Conservation (phyloP, 2,113 vertebrate species). For the Zingel zingel region DNA sequence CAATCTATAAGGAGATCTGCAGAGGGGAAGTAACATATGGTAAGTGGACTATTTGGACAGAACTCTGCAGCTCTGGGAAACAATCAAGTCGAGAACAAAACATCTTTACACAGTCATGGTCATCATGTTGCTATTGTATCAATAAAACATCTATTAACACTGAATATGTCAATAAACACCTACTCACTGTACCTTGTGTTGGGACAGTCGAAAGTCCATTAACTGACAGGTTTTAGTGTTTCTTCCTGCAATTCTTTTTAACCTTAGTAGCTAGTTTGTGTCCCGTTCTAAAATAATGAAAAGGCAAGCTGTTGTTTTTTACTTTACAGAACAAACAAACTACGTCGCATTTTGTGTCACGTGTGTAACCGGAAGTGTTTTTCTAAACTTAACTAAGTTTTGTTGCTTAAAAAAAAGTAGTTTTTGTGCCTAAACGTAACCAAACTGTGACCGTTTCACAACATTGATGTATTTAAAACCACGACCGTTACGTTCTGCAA, state of each 20-base stretch:
- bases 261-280: neutral
- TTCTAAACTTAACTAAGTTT: no score
- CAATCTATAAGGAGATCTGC: neutral
- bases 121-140: neutral
- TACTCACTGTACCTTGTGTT: neutral
- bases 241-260: neutral
- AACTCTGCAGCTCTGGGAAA: slow-evolving; percentile 1
- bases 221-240: neutral
- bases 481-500: no score
- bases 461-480: no score
- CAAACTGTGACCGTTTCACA: no score
- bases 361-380: no score
- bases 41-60: neutral
- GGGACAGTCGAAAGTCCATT: neutral
- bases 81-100: neutral
- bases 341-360: no score
- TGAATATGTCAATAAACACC: slow-evolving; percentile 1
- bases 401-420: no score
- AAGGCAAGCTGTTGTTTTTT: no score
- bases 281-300: no score
- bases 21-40: slow-evolving; percentile 10
- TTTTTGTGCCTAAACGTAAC: no score
- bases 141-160: slow-evolving; percentile 36
- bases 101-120: slow-evolving; percentile 1
- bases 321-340: no score